Base-by-base conservation (phyloP, 2,797 vertebrate species). In the Ctenopoma kingsleyae region DNA sequence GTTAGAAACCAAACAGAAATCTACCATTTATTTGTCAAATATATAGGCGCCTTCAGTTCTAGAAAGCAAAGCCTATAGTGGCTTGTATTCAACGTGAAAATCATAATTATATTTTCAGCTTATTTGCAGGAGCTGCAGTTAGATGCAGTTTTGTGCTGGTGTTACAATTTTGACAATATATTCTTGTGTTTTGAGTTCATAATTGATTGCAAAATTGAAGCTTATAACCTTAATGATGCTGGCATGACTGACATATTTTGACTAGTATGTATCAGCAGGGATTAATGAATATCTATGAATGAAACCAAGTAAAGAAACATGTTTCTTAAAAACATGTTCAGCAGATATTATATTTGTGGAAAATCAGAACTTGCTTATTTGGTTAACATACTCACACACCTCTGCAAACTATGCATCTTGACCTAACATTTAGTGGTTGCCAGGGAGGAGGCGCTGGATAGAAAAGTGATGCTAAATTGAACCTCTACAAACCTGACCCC, bases 11-110 rank as follows among this genome's bases (percentile, higher is more conserved):
- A 78, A 68, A 69, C 35, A 69, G 0, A 54, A 74, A 86, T 88
- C 25, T 78, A 80, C 78, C 63, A 82, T 86, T 85, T 70, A 86
- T 83, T 55, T 64, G 67, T 67, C 48, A 79, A 75, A 87, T 78
- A 67, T 64, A 68, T 60, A 44, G 54, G 61, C 63, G 48, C 55
- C 66, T 60, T 57, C 8, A 60, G 41, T 41, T 55, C 35, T 53
- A 56, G 49, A 57, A 56, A 62, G 62, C 36, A 16, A 67, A 48
- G 25, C 20, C 12, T 8, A 30, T 23, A 41, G 30, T 35, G 8
- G 38, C 10, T 44, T 13, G 2, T 46, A 30, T 58, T 40, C 69
- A 54, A 66, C 2, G 4, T 58, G 59, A 76, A 60, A 41, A 46
- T 22, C 43, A 70, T 40, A 40, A 6, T 74, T 23, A 67, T 68